phyloP scores from a whole-genome alignment of 2,113 vertebrate species.

The Halcyon malimbica region DNA sequence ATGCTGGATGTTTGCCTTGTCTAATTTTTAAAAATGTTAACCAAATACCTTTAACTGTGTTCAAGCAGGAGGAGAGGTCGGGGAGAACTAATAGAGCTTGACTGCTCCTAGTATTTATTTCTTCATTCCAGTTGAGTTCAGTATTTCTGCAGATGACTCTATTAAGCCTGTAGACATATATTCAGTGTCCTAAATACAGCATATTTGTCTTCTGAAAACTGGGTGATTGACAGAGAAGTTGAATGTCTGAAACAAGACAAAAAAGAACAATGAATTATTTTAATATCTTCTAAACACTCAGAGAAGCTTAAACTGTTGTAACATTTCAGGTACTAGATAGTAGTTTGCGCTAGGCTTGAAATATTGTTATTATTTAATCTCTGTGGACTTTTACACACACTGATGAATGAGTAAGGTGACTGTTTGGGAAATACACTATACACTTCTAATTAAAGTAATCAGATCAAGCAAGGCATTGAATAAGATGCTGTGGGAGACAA shows the following conservation, averaged over 20 bases:
- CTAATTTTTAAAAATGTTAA: neutral
- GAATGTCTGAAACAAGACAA: neutral
- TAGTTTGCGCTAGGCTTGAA: neutral
- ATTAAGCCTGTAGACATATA: neutral
- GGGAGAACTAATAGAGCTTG: neutral
- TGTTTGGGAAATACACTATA: neutral
- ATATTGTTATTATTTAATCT: neutral
- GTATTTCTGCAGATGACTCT: neutral
- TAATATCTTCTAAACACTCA: neutral
- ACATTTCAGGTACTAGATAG: neutral
- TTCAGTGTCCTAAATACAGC: neutral
- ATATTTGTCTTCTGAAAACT: neutral
- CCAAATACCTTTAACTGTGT: neutral
- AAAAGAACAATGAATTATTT: neutral
- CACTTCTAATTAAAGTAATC: neutral
- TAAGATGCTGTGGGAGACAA: neutral
- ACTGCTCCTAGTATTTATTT: neutral
- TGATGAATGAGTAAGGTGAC: neutral
- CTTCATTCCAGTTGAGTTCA: neutral
- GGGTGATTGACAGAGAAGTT: neutral
- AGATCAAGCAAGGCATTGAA: neutral
- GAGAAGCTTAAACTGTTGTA: neutral
- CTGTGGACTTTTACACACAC: neutral
- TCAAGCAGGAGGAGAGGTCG: fast-evolving
- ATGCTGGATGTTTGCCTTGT: neutral